Conservation (phyloP, 2,113 vertebrate species). For the Suricata suricatta region DNA sequence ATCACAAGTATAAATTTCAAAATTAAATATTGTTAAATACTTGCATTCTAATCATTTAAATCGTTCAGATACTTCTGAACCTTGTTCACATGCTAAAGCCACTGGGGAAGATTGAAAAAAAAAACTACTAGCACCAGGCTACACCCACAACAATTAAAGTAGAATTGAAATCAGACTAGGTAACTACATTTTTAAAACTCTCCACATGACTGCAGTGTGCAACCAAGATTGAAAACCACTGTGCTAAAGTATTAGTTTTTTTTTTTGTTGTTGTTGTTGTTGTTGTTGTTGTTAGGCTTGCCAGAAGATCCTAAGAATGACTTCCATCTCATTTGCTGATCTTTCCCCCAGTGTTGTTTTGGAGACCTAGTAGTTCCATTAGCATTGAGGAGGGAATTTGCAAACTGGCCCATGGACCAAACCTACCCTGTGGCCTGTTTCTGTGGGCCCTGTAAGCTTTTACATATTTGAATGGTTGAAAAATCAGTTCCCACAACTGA, state of each 20-base stretch:
- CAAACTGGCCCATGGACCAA: background rate
- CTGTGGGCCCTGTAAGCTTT: background rate
- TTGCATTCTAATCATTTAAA: background rate
- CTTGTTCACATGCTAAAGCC: background rate
- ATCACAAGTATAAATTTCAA: background rate
- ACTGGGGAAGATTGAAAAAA: background rate
- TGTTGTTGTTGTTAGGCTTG: background rate
- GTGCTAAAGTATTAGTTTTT: background rate
- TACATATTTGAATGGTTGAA: background rate
- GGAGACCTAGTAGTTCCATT: background rate
- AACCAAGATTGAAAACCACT: background rate
- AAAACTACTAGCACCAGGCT: background rate
- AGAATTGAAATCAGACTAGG: background rate
- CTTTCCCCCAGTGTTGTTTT: background rate
- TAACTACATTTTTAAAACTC: background rate
- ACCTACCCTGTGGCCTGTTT: background rate
- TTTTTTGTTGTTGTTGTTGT: no score
- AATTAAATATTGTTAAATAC: background rate
- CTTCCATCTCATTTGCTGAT: background rate
- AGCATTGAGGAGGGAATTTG: background rate
- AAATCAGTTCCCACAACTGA: background rate
- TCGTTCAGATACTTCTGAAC: background rate
- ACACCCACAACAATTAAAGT: background rate
- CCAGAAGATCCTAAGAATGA: background rate
- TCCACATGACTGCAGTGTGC: background rate